Evolutionary conservation across 2,888 invertebrate genomes (phyloP), one percentile per base, ranked within the genome.

Genomic region (Zeuzera pyrina): DNA sequence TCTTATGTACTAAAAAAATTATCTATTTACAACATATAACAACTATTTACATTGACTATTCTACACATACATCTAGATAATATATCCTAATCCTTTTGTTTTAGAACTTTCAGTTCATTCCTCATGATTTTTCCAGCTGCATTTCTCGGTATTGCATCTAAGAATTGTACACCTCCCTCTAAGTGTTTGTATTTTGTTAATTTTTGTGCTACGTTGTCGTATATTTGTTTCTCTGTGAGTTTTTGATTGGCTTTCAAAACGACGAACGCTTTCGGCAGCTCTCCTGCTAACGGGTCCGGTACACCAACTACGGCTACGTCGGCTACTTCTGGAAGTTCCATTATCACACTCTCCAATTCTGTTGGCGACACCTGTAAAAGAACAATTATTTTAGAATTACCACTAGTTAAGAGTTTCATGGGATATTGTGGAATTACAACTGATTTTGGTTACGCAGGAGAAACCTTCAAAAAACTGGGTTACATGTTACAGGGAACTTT

Each of bases 221-320:
- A 77, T 15, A 90, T 63, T 22, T 86, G 79, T 40, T 87, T 85
- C 44, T 87, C 87, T 1, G 81, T 85, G 16, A 89, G 50, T 29
- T 79, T 77, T 27, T 79, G 65, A 15, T 79, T 79, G 0, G 85
- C 73, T 55, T 85, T 86, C 35, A 85, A 77, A 1, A 92, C 91
- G 2, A 93, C 85, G 56, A 88, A 93, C 0, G 92, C 93, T 48
- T 84, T 85, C 1, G 93, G 93, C 1, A 92, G 64, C 76, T 93
- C 93, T 0, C 92, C 93, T 0, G 89, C 88, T 12, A 87, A 55
- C 0, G 86, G 74, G 52, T 92, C 88, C 0, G 90, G 88, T 12
- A 91, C 78, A 1, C 93, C 93, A 6, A 94, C 89, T 0, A 94
- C 93, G 0, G 92, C 93, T 1, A 88, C 92, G 57, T 94, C 94